Evolutionary conservation across 2,113 vertebrate species (phyloP).

Genomic region (Burhinus oedicnemus): DNA sequence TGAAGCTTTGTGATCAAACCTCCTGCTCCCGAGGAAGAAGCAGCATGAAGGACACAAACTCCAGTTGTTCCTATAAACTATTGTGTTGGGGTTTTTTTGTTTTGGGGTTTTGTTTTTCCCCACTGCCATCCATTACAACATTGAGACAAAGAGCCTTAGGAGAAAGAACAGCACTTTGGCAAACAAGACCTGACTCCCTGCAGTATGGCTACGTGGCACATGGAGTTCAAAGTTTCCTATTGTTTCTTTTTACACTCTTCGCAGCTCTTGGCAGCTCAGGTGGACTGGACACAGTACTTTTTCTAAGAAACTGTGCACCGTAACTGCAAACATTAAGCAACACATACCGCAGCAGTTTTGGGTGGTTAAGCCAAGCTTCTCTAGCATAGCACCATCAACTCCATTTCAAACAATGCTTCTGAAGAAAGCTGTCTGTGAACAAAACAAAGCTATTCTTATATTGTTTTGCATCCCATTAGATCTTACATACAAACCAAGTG

Average conservation of each 20-base stretch:
- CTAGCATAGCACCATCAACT: neutral
- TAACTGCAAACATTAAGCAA: neutral
- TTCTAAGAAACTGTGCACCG: neutral
- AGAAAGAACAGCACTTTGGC: neutral
- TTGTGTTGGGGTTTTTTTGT: too few species aligned
- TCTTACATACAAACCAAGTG: neutral
- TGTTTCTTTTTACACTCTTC: neutral
- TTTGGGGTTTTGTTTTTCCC: neutral
- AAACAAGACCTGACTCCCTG: neutral
- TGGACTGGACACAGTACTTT: neutral
- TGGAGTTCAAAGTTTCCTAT: neutral
- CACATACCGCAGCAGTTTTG: rapidly evolving
- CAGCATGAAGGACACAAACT: rapidly evolving
- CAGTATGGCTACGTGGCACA: neutral
- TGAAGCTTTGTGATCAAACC: neutral
- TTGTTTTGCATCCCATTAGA: neutral
- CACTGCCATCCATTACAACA: neutral
- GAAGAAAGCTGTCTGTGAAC: neutral
- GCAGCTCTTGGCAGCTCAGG: neutral
- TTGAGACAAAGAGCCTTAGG: neutral
- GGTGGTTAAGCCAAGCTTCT: neutral
- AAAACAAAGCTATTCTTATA: neutral
- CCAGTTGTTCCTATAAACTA: neutral
- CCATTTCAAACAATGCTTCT: neutral
- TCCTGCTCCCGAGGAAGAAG: neutral